Evolutionary conservation across 2,797 vertebrate genomes (phyloP).

Genomic region (Sebastes kiyomatsui): DNA sequence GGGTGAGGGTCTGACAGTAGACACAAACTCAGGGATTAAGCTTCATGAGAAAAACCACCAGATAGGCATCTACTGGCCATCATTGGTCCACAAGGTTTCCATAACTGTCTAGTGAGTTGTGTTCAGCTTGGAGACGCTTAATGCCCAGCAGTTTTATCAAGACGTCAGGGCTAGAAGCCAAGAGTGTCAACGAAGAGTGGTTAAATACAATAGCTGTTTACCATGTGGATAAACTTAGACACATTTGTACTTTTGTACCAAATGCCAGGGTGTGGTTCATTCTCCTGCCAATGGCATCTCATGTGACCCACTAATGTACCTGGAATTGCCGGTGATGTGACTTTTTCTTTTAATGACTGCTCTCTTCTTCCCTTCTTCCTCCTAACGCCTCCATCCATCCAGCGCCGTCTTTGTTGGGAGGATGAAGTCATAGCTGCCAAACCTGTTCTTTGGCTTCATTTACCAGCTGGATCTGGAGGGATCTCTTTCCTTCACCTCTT

Average conservation of each 20-base stretch:
- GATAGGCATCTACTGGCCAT: conserved; percentile 52
- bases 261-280: conserved; percentile 36
- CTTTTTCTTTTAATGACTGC: conserved; percentile 1
- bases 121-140: neutral
- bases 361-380: conserved; percentile 21
- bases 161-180: neutral
- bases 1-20: conserved; percentile 4
- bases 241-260: neutral
- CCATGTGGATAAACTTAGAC: neutral
- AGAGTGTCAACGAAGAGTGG: neutral
- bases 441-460: conserved; percentile 66
- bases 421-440: conserved; percentile 53
- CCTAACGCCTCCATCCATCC: conserved; percentile 40
- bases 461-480: conserved; percentile 49
- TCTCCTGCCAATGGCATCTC: conserved; percentile 55
- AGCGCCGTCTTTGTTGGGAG: conserved; percentile 14
- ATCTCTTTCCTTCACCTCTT: conserved; percentile 37
- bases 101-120: neutral
- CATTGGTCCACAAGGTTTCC: conserved; percentile 25
- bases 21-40: conserved; percentile 32
- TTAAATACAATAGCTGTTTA: neutral
- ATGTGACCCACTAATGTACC: conserved; percentile 29
- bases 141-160: neutral
- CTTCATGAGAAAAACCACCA: conserved; percentile 52
- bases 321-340: conserved; percentile 28